Percentiles rank a stretch among this genome's conserved stretches.
Conservation (phyloP, 2,888 invertebrate genomes). For the Ypsolopha scabrella region DNA sequence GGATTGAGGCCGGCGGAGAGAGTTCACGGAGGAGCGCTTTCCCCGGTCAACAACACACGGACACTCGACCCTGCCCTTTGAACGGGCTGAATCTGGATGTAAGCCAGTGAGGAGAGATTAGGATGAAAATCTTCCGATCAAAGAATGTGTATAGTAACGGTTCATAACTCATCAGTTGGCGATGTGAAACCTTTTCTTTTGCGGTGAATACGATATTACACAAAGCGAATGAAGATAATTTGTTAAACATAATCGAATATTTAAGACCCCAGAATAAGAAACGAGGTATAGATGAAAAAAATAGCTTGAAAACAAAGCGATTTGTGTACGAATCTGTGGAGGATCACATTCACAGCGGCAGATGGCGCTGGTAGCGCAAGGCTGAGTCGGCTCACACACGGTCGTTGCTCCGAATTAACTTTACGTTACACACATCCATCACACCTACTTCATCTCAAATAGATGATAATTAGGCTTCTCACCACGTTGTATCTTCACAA, state of each 20-base stretch:
- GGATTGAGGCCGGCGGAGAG: conserved; percentile 25
- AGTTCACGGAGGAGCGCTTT: conserved; percentile 2
- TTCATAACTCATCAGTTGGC: neutral
- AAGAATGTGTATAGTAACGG: neutral
- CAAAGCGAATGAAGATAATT: no score
- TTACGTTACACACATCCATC: neutral
- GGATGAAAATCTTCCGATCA: no score
- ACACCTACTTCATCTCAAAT: neutral
- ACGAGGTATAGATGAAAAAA: no score
- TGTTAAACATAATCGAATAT: no score
- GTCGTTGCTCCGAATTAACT: conserved; percentile 1
- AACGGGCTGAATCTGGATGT: neutral
- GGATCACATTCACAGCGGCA: neutral
- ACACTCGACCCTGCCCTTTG: neutral
- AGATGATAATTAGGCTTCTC: neutral
- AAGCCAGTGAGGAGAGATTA: no score
- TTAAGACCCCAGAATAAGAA: no score
- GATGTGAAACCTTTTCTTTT: neutral
- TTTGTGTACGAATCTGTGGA: conserved; percentile 3
- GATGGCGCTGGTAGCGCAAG: neutral
- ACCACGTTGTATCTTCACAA: neutral
- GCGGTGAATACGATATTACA: no score
- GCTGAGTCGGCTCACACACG: neutral
- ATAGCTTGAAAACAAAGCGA: conserved; percentile 7
- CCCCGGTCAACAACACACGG: neutral